Base-by-base conservation (phyloP, 2,888 invertebrate species). In the Ophion costatus region DNA sequence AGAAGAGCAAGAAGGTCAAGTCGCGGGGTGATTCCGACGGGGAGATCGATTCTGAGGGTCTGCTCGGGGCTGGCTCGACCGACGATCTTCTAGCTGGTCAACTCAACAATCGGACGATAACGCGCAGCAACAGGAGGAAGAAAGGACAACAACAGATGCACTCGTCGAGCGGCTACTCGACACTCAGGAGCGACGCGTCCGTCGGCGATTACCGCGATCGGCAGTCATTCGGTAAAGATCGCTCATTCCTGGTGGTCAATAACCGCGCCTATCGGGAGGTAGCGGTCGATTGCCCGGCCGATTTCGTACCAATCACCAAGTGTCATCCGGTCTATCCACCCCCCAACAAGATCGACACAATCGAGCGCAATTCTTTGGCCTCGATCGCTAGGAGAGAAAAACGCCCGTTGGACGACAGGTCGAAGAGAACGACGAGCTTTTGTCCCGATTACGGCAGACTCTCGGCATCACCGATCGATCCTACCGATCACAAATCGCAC, bases 271-370 rank as follows among this genome's bases (percentile, higher is more conserved):
- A 91, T 70, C 91, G 94, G 75, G 93, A 94, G 82, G 92, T 93
- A 38, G 93, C 94, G 24, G 94, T 94, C 75, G 94, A 94, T 78
- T 93, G 93, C 87, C 94, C 94, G 9, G 88, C 91, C 24, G 93
- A 93, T 79, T 94, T 93, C 73, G 86, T 93, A 10, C 94, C 94
- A 57, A 90, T 93, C 7, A 89, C 93, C 61, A 94, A 93, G 87
- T 86, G 91, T 85, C 94, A 93, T 81, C 93, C 93, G 73, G 92
- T 93, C 45, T 93, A 93, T 84, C 93, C 93, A n/a, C 93, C 93
- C 74, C 93, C 93, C 9, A 90, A 88, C 84, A 91, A 90, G 82
- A 85, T 84, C 71, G 59, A 38, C 14, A 85, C 80, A 20, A 74
- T 82, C 38, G 76, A 83, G 33, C 71, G 78, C 22, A 66, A 70